Evolutionary conservation across 2,113 vertebrate species (phyloP).

Genomic region (Conger conger): DNA sequence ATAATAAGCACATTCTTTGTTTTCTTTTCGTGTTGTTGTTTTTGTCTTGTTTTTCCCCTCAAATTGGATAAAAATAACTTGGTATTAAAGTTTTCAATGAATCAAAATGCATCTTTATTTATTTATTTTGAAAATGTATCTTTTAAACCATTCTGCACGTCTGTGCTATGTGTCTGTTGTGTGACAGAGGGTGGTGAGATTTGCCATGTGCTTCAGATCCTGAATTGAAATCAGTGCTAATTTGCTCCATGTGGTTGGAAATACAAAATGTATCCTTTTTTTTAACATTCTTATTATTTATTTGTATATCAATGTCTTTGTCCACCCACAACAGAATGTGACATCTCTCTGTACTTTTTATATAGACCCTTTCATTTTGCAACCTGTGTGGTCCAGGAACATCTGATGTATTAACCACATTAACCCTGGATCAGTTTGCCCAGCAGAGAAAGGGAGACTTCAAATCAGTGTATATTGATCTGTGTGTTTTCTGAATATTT

Average conservation of each 20-base stretch:
- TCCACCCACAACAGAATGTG: background rate
- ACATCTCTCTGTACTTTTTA: no score
- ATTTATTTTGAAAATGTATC: background rate
- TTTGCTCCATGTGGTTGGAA: no score
- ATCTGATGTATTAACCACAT: no score
- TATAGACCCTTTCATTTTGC: no score
- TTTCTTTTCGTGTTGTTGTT: background rate
- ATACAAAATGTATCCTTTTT: no score
- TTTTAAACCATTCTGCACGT: background rate
- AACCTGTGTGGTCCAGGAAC: no score
- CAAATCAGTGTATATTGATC: background rate
- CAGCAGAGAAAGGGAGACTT: background rate
- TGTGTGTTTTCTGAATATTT: background rate
- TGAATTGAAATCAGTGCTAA: no score
- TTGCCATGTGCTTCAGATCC: no score
- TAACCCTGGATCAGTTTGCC: no score
- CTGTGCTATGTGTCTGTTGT: background rate
- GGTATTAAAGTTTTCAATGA: conserved; percentile 30
- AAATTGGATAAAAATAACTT: conserved; percentile 23
- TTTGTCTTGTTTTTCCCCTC: conserved; percentile 2
- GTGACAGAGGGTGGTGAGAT: background rate
- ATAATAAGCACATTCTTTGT: background rate
- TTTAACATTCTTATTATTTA: background rate
- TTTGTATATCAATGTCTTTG: background rate
- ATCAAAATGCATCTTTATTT: background rate